These are phyloP conservation scores for Parasteatoda lunata DNA, from an alignment of 2,888 invertebrate species.

Conservation along the genomic window DNA sequence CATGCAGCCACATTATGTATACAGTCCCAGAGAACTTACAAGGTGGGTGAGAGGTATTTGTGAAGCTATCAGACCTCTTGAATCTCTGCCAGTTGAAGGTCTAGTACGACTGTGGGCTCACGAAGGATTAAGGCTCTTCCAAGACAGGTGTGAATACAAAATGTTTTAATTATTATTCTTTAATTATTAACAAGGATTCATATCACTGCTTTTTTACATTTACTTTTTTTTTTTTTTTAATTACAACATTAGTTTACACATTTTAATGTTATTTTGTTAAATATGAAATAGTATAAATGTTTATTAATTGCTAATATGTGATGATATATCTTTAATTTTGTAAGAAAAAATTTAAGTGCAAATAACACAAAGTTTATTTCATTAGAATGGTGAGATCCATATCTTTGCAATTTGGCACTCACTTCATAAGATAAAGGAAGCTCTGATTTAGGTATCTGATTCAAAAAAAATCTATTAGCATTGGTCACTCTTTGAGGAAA, in stretches of 20 bases:
- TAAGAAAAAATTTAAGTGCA: neutral
- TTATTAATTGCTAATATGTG: neutral
- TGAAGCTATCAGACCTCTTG: conserved; percentile 96
- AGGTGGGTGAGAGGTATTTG: conserved; percentile 99
- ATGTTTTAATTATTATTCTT: neutral
- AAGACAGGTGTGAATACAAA: conserved; percentile 78
- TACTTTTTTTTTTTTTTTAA: neutral
- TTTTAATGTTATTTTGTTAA: neutral
- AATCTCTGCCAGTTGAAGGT: conserved; percentile 92
- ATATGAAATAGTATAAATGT: neutral
- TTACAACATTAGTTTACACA: neutral
- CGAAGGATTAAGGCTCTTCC: conserved; percentile 97
- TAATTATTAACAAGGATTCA: neutral
- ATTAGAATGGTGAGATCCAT: neutral
- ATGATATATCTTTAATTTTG: neutral
- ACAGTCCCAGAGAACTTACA: conserved; percentile 98
- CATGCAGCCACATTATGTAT: conserved; percentile 99
- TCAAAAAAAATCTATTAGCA: neutral
- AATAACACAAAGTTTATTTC: no score
- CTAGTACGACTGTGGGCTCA: conserved; percentile 99
- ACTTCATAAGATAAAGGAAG: neutral
- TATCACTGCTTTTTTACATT: neutral
- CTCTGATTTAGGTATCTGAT: neutral
- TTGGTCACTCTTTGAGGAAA: no score
- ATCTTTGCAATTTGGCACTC: neutral